These are phyloP conservation scores for Loxodonta africana DNA, from an alignment of 2,113 vertebrate genomes.

Conservation along the genomic window DNA sequence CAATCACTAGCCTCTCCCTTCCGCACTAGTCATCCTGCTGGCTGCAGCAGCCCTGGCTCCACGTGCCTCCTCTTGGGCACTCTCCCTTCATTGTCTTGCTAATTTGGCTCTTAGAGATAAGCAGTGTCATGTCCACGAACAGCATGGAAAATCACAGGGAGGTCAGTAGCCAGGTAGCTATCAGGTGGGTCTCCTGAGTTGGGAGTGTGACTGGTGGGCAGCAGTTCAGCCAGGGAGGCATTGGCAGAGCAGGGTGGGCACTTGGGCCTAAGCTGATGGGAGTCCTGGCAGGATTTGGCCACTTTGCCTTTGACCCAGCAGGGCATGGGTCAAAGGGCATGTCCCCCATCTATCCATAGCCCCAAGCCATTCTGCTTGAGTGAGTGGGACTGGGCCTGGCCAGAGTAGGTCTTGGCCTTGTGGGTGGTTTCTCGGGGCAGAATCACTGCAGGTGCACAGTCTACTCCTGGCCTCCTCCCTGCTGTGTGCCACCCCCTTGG, in stretches of 20 bases:
- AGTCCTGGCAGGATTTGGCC: background rate
- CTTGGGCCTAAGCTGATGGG: background rate
- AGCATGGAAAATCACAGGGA: conserved; percentile 2
- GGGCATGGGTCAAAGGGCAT: background rate
- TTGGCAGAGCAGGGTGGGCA: background rate
- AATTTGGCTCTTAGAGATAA: background rate
- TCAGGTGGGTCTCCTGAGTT: conserved; percentile 28
- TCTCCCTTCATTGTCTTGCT: conserved; percentile 7
- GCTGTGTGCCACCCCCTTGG: background rate
- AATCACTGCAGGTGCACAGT: background rate
- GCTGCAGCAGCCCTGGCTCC: background rate
- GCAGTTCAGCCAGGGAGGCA: background rate
- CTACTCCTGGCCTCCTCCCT: background rate
- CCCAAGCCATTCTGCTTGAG: background rate
- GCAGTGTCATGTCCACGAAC: conserved; percentile 37
- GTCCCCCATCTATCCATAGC: background rate
- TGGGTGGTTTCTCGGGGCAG: background rate
- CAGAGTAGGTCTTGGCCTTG: background rate
- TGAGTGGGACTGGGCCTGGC: background rate
- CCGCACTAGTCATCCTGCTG: background rate
- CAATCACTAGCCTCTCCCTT: background rate
- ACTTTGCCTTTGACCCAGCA: background rate
- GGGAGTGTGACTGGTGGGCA: background rate
- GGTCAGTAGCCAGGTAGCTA: background rate
- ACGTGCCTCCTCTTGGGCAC: background rate